Conservation (phyloP, 1,140 invertebrate species). For the Ostrea denselamellosa region DNA sequence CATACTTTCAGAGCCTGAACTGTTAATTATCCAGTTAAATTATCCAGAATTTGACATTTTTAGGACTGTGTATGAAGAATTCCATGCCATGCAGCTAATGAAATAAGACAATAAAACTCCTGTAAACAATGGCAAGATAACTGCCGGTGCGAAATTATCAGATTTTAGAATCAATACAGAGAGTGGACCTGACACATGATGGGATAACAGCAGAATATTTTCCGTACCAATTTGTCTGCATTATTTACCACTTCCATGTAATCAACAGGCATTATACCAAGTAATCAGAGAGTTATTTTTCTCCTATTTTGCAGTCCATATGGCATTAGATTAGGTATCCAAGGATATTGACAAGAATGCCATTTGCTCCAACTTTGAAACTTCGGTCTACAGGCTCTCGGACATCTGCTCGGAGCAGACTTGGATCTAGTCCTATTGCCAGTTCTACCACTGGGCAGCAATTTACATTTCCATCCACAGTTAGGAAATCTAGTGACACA, state of each 20-base stretch:
- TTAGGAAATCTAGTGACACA: not conserved
- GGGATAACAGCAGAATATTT: conserved; percentile 9
- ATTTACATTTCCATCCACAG: not conserved
- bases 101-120: not conserved
- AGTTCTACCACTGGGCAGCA: not conserved
- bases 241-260: not conserved
- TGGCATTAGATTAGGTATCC: not conserved
- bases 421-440: not conserved
- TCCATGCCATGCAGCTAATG: not conserved
- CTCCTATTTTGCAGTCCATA: not conserved
- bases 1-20: too few species aligned
- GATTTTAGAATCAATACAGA: not conserved
- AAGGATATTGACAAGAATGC: not conserved
- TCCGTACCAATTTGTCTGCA: conserved; percentile 18
- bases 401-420: not conserved
- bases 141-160: not conserved
- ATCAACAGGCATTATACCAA: not conserved
- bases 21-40: not conserved
- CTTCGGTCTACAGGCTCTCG: not conserved
- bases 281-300: not conserved
- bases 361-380: conserved; percentile 4
- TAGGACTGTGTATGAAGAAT: not conserved
- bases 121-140: not conserved
- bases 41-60: not conserved
- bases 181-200: conserved; percentile 16